These are phyloP conservation scores for Stegodyphus mimosarum DNA, from an alignment of 1,140 invertebrate genomes.

Conservation along the genomic window DNA sequence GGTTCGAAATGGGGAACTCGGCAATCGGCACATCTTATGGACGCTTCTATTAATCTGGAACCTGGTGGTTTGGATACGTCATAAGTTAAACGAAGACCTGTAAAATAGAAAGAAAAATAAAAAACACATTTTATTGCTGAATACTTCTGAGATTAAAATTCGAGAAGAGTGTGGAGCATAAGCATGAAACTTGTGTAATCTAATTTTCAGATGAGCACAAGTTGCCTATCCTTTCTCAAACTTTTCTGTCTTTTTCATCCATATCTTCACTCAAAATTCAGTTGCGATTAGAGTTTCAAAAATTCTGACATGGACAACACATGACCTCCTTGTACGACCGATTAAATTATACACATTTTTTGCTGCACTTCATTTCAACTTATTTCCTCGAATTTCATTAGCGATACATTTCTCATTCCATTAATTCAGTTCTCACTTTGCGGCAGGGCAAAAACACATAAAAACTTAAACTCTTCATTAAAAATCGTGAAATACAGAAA, in stretches of 20 bases:
- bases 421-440: no score
- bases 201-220: not conserved
- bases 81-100: conserved; percentile 71
- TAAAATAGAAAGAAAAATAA: not conserved
- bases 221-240: not conserved
- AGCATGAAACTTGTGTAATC: not conserved
- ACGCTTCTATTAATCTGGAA: conserved; percentile 72
- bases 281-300: no score
- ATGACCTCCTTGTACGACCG: no score
- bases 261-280: no score
- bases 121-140: not conserved
- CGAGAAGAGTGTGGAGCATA: not conserved
- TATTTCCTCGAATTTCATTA: no score
- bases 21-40: conserved; percentile 76
- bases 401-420: no score
- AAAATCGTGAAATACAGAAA: no score
- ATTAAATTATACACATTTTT: no score
- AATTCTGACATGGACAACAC: no score
- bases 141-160: not conserved
- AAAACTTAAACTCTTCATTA: no score
- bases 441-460: no score
- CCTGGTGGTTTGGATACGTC: conserved; percentile 72
- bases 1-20: conserved; percentile 74
- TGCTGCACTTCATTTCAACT: no score
- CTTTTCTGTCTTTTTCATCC: not conserved